Base-by-base conservation (phyloP, 2,888 invertebrate genomes). In the Helicoverpa assulta region DNA sequence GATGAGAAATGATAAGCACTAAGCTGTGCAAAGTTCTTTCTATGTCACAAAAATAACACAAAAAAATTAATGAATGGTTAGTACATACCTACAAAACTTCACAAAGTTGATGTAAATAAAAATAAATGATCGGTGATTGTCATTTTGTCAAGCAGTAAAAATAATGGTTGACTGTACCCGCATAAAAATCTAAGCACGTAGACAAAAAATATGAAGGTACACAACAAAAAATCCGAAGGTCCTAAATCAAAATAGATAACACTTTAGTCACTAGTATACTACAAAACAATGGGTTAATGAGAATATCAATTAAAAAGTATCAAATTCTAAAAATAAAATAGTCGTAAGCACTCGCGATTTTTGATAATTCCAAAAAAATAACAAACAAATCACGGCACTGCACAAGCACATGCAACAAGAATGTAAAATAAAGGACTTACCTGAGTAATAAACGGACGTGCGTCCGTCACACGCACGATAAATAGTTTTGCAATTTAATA, bases 401-500 rank as follows among this genome's bases (percentile, higher is more conserved):
- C 68, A 81, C 73, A 80, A 80, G 80, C 76, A 77, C 74, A 81
- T 73, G 77, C 83, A 75, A 82, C 65, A 80, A 73, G 43, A 86
- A 86, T 82, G 87, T 85, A 86, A 85, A 83, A 78, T 84, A 86
- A 86, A 74, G 81, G 74, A 93, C 94, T 95, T 89, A 95, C 94
- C 94, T 88, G 81, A 86, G 83, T 82, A 89, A 88, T 85, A 86
- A 91, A 93, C 92, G 91, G 91, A 90, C 94, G 91, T 94, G 91
- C 88, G 90, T 88, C 91, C 86, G 83, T 87, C 88, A 86, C 86
- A 89, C 88, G 87, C 90, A 92, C 89, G 76, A 82, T 69, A 84
- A 87, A 85, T 88, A 88, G 83, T 89, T 91, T 93, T 88, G 90
- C 87, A 86, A 92, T 89, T 80, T 81, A 79, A 67, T 89, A 88